Evolutionary conservation across 2,113 vertebrate species (phyloP).

Genomic region (Leptocoma aspasia): DNA sequence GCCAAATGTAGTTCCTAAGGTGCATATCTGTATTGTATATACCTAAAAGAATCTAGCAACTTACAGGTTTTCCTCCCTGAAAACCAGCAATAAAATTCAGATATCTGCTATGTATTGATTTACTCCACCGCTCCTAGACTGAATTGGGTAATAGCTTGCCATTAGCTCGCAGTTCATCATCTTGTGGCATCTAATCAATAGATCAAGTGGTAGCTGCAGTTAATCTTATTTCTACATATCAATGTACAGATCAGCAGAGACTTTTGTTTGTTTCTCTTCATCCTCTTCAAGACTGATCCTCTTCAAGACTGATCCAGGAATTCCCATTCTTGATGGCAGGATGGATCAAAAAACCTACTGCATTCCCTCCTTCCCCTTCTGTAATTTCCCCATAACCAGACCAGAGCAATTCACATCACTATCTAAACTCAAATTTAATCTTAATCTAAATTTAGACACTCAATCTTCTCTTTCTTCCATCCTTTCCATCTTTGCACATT

Average conservation of each 20-base stretch:
- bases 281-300: background rate
- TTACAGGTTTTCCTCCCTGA: background rate
- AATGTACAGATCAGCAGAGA: background rate
- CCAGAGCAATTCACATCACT: background rate
- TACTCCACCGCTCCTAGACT: background rate
- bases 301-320: background rate
- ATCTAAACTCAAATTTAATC: background rate
- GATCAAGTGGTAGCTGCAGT: constrained; percentile 44
- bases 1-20: background rate
- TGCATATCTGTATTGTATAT: background rate
- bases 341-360: background rate
- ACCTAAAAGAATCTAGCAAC: background rate
- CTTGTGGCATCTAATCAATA: constrained; percentile 55
- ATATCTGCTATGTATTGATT: constrained; percentile 49
- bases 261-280: constrained; percentile 23
- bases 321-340: background rate
- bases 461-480: background rate
- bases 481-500: background rate
- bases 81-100: background rate
- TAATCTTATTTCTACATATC: constrained; percentile 54
- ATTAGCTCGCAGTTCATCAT: constrained; percentile 51
- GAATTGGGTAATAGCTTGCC: constrained; percentile 39
- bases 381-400: background rate
- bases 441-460: background rate
- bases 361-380: background rate